Evolutionary conservation across 2,797 vertebrate genomes (phyloP), one percentile per base, ranked within the genome.

Genomic region (Platyrinchus mystaceus): DNA sequence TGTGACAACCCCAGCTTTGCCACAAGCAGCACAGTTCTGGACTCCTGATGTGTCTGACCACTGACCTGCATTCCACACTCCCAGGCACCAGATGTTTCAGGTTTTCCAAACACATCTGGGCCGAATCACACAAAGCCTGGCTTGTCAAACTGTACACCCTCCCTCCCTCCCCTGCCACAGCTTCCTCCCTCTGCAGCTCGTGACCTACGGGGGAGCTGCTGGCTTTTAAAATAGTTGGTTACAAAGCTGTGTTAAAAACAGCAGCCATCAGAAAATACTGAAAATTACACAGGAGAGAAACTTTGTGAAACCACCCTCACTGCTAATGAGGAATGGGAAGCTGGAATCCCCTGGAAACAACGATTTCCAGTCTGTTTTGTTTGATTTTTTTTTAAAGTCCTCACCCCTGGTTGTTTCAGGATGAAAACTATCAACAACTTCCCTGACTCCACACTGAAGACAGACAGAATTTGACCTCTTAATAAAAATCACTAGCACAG

Each of bases 51-150:
- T 88, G 97, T 92, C 98, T 98, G 98, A 95, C 95, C 94, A 87
- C 97, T 96, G 96, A 97, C 96, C 97, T 93, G 95, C 88, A 82
- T 97, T 98, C 96, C 69, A 58, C 97, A 93, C 86, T 92, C 66
- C 96, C 94, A 85, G 56, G 78, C 81, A 98, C 97, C 98, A 98
- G 98, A 98, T 98, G 98, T 97, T 98, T 98, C 96, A 87, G 98
- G 97, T 98, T 99, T 98, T 97, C 98, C 98, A 98, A 97, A 96
- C 97, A 98, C 98, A 98, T 98, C 98, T 98, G 98, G 96, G 97
- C 98, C 96, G 96, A 98, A 98, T 98, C 98, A 98, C 98, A 98
- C 98, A 98, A 98, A 98, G 98, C 98, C 97, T 95, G 97, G 97
- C 98, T 96, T 98, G 98, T 98, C 97, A 98, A 55, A 71, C 15